Conservation (phyloP, 2,113 vertebrate genomes). For the Bubo blakistoni region DNA sequence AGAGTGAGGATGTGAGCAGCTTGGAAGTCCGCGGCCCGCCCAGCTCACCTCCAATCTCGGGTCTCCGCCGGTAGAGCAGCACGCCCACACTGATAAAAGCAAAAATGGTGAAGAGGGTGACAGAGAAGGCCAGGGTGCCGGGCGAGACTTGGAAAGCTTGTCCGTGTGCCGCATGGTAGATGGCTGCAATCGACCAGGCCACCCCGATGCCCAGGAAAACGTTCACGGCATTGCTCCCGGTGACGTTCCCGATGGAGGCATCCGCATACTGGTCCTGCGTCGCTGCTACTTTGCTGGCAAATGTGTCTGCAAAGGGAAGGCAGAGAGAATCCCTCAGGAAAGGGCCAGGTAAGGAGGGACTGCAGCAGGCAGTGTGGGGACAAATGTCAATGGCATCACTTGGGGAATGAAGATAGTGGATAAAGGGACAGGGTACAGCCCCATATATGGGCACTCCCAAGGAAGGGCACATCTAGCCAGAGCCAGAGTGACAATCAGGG, state of each 20-base stretch:
- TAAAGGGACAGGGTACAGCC: not conserved
- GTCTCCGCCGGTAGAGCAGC: constrained; percentile 92
- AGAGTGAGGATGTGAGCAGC: constrained; percentile 84
- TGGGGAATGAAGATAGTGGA: not conserved
- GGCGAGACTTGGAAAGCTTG: constrained; percentile 86
- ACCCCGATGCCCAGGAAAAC: constrained; percentile 97
- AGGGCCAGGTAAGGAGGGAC: not conserved
- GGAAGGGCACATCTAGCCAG: not conserved
- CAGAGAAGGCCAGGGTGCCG: constrained; percentile 93
- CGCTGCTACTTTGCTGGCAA: constrained; percentile 95
- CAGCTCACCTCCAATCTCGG: constrained; percentile 93
- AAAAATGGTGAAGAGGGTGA: constrained; percentile 98
- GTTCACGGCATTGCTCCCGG: constrained; percentile 95
- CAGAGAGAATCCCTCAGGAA: not conserved
- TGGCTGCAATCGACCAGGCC: constrained; percentile 95
- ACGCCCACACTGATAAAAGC: constrained; percentile 94
- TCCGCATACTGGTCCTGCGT: constrained; percentile 95
- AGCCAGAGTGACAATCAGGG: not conserved
- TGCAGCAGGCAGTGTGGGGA: not conserved
- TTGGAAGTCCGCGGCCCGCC: constrained; percentile 92
- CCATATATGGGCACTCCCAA: not conserved
- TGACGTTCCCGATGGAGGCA: constrained; percentile 96
- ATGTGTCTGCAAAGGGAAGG: constrained; percentile 82
- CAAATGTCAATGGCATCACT: not conserved
- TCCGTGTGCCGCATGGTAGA: constrained; percentile 84